Conservation (phyloP, 2,797 vertebrate genomes). For the Poecilia gillii region DNA sequence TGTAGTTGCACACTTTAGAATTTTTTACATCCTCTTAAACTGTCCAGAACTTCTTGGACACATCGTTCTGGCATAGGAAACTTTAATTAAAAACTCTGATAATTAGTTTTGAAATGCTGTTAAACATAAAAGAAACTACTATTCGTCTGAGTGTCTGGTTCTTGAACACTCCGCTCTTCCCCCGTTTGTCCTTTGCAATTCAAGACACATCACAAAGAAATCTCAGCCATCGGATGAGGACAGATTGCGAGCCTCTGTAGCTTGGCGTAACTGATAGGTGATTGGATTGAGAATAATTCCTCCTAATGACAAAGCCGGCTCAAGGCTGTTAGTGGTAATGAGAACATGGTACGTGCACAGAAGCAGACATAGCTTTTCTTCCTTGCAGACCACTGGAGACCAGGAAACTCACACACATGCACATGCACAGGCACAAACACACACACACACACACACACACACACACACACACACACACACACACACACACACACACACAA, state of each 20-base stretch:
- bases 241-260: slow-evolving; percentile 71
- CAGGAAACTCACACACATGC: slow-evolving; percentile 31
- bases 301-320: slow-evolving; percentile 77
- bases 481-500: slow-evolving; percentile 7
- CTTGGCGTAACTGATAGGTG: slow-evolving; percentile 75
- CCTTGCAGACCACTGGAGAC: slow-evolving; percentile 54
- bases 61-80: neutral
- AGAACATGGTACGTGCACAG: slow-evolving; percentile 73
- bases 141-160: slow-evolving; percentile 2
- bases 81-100: neutral
- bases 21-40: neutral
- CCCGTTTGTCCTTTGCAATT: slow-evolving; percentile 62
- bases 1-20: neutral
- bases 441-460: neutral
- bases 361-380: slow-evolving; percentile 58
- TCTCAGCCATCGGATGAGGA: slow-evolving; percentile 65
- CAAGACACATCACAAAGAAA: slow-evolving; percentile 64
- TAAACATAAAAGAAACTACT: slow-evolving; percentile 4
- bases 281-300: slow-evolving; percentile 80
- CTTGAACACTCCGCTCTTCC: slow-evolving; percentile 12
- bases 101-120: neutral
- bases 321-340: slow-evolving; percentile 81
- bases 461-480: slow-evolving; percentile 10
- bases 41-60: neutral
- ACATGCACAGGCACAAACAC: neutral